phyloP scores from a whole-genome alignment of 2,888 invertebrate genomes.

The Encarsia formosa region DNA sequence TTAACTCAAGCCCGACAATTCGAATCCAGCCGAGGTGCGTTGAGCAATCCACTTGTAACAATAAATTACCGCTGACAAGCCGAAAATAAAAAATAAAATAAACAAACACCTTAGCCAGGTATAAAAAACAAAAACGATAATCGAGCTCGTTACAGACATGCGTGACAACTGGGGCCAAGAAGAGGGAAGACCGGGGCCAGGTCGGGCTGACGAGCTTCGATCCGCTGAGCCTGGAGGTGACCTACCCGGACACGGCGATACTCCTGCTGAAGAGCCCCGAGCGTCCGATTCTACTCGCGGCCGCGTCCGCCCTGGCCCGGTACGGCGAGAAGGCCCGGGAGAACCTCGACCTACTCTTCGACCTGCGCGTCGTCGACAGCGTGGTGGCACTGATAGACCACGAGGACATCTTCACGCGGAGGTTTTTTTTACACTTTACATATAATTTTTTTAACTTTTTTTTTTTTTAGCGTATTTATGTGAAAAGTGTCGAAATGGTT shows the following conservation, averaged over 20 bases:
- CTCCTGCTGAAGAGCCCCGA: constrained; percentile 40
- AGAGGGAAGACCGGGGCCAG: constrained; percentile 7
- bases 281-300: constrained; percentile 49
- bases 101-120: too few relatives aligned
- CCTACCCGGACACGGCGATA: constrained; percentile 39
- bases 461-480: too few relatives aligned
- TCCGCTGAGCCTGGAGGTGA: constrained; percentile 34
- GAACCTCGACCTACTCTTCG: constrained; percentile 38
- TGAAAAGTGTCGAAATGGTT: too few relatives aligned
- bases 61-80: too few relatives aligned
- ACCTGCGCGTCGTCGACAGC: constrained; percentile 36
- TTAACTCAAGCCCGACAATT: too few relatives aligned
- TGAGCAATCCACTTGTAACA: too few relatives aligned
- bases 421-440: constrained; percentile 30
- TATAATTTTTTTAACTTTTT: too few relatives aligned
- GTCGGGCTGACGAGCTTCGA: constrained; percentile 29
- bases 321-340: constrained; percentile 50
- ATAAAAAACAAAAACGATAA: too few relatives aligned
- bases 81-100: too few relatives aligned
- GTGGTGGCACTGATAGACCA: constrained; percentile 38
- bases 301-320: constrained; percentile 52
- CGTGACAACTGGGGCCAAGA: background rate
- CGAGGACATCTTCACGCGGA: constrained; percentile 40
- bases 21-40: too few relatives aligned
- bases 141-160: too few relatives aligned